Base-by-base conservation (phyloP, 2,888 invertebrate genomes). In the Rhyacophila evoluta region DNA sequence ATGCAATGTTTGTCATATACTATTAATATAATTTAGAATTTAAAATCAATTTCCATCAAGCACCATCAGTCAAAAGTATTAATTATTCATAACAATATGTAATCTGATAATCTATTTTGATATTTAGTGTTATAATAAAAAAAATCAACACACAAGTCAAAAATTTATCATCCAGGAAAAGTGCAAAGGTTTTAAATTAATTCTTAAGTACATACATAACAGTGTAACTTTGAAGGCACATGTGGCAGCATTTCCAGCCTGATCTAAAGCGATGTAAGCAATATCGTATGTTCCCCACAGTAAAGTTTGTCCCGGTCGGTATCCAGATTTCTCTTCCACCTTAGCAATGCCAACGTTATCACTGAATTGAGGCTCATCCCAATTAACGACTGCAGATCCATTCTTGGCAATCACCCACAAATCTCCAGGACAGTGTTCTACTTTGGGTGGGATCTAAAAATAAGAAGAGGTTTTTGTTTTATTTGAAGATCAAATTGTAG, bases 371-470 rank as follows among this genome's bases (percentile, higher is more conserved):
- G 97, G 97, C 83, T 96, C 95, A 85, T 97, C 97, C 97, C 97
- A 98, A 15, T 92, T 94, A 0, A 97, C 97, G 75, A 95, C 91
- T 0, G 97, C 94, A 0, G 97, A 96, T 74, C 97, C 97, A 84
- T 97, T 97, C 86, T 95, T 95, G 6, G 97, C 96, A 83, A 97
- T 96, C 0, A 98, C 95, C 96, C 97, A 98, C 74, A 98, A 89
- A 87, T 98, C 98, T 11, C 97, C 96, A 4, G 98, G 98, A 84
- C 98, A 98, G 84, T 96, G 94, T 82, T 96, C 95, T 0, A 96
- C 94, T 83, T 93, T 92, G 5, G 98, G 98, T 82, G 97, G 92
- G 83, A 94, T 92, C 87, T 90, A 79, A 4, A 38, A 77, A n/a
- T n/a, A 27, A 55, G n/a, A 74, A 74, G 27, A 4, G n/a, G 38